phyloP scores from a whole-genome alignment of 2,113 vertebrate species.

The Ceuthmochares aereus region DNA sequence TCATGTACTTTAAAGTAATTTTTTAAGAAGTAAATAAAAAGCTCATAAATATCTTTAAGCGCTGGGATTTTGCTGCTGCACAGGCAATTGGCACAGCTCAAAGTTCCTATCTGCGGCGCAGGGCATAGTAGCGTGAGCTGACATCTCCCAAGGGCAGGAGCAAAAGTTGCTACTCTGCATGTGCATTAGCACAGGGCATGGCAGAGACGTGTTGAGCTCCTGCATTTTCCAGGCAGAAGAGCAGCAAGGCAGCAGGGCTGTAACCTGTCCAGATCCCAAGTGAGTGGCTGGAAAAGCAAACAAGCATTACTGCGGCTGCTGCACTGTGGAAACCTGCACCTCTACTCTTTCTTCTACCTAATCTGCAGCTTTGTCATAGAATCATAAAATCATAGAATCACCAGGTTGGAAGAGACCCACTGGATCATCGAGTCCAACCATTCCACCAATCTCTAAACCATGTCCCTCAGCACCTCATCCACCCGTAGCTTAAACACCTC shows the following conservation, averaged over 20 bases:
- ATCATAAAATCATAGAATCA: too few species aligned
- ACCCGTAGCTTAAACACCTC: too few species aligned
- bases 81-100: background rate
- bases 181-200: background rate
- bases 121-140: background rate
- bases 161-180: background rate
- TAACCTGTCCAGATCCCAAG: fast-evolving
- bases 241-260: too few species aligned
- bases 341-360: fast-evolving
- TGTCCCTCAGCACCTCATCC: too few species aligned
- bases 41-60: fast-evolving
- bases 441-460: too few species aligned
- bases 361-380: background rate
- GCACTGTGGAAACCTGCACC: background rate
- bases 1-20: background rate
- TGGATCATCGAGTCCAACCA: too few species aligned
- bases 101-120: background rate
- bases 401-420: too few species aligned
- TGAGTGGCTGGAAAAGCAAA: background rate
- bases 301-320: background rate
- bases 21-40: background rate
- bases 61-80: background rate
- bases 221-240: background rate
- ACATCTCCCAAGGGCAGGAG: background rate
- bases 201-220: background rate